phyloP scores from a whole-genome alignment of 2,113 vertebrate genomes.

The Dromas ardeola region DNA sequence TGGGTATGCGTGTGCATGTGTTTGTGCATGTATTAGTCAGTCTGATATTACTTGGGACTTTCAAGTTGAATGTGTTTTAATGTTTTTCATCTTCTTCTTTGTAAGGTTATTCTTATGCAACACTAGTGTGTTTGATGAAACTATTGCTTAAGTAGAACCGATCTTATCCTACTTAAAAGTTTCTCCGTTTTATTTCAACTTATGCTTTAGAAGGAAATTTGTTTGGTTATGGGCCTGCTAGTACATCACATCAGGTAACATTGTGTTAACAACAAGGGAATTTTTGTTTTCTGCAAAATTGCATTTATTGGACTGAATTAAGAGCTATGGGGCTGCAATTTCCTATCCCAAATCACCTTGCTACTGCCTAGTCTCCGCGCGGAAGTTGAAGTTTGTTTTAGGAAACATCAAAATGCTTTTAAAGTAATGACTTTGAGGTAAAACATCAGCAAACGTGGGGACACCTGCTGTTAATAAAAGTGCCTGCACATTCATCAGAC shows the following conservation, averaged over 20 bases:
- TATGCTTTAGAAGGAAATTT: neutral
- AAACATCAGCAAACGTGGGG: conserved; percentile 74
- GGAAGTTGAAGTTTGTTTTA: conserved; percentile 73
- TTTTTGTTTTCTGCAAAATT: conserved; percentile 57
- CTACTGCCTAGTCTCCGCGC: conserved; percentile 53
- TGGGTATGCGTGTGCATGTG: neutral
- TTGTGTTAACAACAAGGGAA: conserved; percentile 40
- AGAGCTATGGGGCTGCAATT: conserved; percentile 48
- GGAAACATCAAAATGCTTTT: conserved; percentile 80
- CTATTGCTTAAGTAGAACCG: neutral
- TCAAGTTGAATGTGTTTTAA: neutral
- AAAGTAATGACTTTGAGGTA: conserved; percentile 68
- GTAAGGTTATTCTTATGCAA: neutral
- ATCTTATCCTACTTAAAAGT: neutral
- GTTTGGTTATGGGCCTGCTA: neutral
- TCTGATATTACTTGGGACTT: neutral
- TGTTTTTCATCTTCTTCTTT: neutral
- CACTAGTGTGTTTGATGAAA: neutral
- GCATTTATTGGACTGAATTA: conserved; percentile 66
- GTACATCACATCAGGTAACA: neutral
- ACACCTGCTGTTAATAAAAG: conserved; percentile 85
- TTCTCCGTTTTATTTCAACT: neutral
- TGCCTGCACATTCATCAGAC: conserved; percentile 67
- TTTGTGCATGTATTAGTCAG: neutral
- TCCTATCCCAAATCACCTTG: conserved; percentile 58